Evolutionary conservation across 2,888 invertebrate genomes (phyloP).

Genomic region (Athetis lepigone): DNA sequence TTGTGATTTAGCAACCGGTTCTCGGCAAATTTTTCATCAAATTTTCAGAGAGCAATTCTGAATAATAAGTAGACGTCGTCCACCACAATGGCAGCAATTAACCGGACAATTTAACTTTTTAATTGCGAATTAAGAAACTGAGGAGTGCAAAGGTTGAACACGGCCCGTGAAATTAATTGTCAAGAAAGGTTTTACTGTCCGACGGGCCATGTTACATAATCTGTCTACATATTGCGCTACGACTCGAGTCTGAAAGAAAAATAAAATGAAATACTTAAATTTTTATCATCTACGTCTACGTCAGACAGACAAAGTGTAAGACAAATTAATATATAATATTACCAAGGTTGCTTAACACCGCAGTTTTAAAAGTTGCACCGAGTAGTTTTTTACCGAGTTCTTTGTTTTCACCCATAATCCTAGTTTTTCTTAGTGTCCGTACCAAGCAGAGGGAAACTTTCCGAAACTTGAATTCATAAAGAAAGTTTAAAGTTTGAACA

Average conservation of each 20-base stretch:
- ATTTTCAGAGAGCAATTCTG: conserved; percentile 80
- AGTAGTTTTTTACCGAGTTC: conserved; percentile 55
- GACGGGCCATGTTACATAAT: conserved; percentile 34
- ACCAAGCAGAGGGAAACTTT: conserved; percentile 67
- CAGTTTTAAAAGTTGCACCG: conserved; percentile 47
- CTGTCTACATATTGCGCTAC: conserved; percentile 29
- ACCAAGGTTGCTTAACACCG: conserved; percentile 48
- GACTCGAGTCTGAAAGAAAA: conserved; percentile 8
- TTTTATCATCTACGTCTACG: conserved; percentile 15
- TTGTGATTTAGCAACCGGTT: conserved; percentile 84
- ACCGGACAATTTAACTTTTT: conserved; percentile 89
- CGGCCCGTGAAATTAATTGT: conserved; percentile 78
- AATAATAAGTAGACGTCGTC: conserved; percentile 83
- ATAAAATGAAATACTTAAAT: conserved; percentile 13
- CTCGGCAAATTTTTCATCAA: conserved; percentile 81
- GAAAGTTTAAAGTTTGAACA: conserved; percentile 66
- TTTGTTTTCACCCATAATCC: conserved; percentile 62
- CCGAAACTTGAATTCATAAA: conserved; percentile 66
- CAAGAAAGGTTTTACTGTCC: conserved; percentile 69
- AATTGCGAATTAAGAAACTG: conserved; percentile 87
- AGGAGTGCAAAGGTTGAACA: conserved; percentile 83
- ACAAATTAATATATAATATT: conserved; percentile 29
- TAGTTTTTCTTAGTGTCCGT: conserved; percentile 62
- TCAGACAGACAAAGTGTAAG: conserved; percentile 21
- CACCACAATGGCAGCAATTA: conserved; percentile 87